Base-by-base conservation (phyloP, 2,113 vertebrate species). In the Peromyscus leucopus region DNA sequence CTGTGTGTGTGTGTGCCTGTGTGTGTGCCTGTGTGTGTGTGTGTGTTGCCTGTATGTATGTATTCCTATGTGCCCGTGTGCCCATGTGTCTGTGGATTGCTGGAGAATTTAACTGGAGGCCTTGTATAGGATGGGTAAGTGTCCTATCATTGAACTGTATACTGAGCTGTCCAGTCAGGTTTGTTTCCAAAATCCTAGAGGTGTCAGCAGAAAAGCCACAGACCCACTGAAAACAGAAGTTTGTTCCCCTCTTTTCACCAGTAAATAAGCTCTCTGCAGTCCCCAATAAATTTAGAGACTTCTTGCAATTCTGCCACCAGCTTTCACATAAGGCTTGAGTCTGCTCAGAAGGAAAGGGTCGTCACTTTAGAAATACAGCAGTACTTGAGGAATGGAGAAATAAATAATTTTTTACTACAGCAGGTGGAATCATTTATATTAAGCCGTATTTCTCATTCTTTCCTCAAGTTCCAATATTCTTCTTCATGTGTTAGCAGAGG, bases 311-410 rank as follows among this genome's bases (percentile, higher is more conserved):
- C 69, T 88, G 57, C 72, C 59, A 33, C 92, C 94, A 74, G 71
- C 65, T 85, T 90, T 84, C 85, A 95, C 48, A 91, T 84, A 94
- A 93, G 92, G 12, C 51, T 88, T 88, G 24, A 92, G 67, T 59
- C 42, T 94, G 59, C 82, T 95, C 71, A 78, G 76, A 96, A 93
- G 71, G 79, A 94, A 96, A 96, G 55, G 71, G 92, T 90, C 92
- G 88, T 96, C 65, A 93, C 80, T 96, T 97, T 80, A 92, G 71
- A 97, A 97, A 93, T 93, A 92, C 55, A 65, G 76, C 87, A 85
- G 88, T 69, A 80, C 79, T 95, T 80, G 57, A 61, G 65, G 71
- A 94, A 67, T 90, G 31, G 79, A 93, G 33, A 94, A 71, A 88
- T 89, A 88, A 19, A 94, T 83, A 93, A 76, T 21, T 59, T 90